These are phyloP conservation scores for Sebastes goodei DNA, from an alignment of 2,797 vertebrate species.

Conservation along the genomic window DNA sequence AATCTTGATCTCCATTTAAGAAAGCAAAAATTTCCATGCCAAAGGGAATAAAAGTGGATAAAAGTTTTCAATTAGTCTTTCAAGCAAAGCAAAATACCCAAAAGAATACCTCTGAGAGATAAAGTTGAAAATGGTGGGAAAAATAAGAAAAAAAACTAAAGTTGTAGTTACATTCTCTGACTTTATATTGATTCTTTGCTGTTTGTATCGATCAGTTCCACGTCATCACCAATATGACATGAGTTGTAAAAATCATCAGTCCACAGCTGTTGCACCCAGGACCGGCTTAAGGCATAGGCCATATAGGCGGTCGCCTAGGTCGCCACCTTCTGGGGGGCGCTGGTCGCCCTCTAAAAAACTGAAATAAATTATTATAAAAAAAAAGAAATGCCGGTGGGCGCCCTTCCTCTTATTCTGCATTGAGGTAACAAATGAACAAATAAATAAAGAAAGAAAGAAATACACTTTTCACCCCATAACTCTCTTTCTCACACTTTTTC, in stretches of 20 bases:
- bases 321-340: too few species aligned
- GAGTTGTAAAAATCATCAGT: not conserved
- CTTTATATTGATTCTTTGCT: not conserved
- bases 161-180: not conserved
- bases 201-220: not conserved
- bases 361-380: too few species aligned
- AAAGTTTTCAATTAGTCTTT: not conserved
- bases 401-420: too few species aligned
- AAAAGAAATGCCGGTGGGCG: too few species aligned
- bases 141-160: not conserved
- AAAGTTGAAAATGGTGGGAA: not conserved
- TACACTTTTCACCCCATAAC: too few species aligned
- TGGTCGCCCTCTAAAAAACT: too few species aligned
- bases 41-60: not conserved
- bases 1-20: constrained; percentile 22
- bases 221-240: not conserved
- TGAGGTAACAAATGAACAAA: too few species aligned
- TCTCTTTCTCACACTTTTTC: too few species aligned
- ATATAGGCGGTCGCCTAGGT: too few species aligned
- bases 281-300: too few species aligned
- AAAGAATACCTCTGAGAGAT: not conserved
- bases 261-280: not conserved
- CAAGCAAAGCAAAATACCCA: not conserved
- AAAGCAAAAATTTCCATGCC: not conserved
- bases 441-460: too few species aligned